A percentile compares a stretch with the other conserved stretches of the same genome.
Conservation (phyloP, 30 jellyfish, hydroid and myxozoan genomes). For the Phacellophora camtschatica region DNA sequence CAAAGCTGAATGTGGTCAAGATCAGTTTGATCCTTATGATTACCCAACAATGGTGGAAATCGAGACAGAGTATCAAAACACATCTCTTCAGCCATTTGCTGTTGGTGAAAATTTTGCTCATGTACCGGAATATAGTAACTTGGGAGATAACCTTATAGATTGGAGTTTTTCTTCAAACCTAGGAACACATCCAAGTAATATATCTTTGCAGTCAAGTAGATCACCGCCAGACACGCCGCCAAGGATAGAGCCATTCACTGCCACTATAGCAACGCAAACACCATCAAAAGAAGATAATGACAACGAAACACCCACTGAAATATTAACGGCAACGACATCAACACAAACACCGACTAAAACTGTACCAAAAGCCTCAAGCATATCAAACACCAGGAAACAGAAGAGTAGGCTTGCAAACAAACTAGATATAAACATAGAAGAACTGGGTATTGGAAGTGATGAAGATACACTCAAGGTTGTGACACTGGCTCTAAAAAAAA, state of each 20-base stretch:
- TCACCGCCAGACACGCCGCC: conserved; percentile 4
- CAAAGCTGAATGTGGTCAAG: not conserved
- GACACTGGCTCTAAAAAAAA: conserved; percentile 26
- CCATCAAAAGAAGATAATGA: not conserved
- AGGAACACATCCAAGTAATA: not conserved
- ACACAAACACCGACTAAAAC: conserved; percentile 10
- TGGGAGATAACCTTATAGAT: not conserved
- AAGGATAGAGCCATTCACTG: conserved; percentile 14
- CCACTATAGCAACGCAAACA: conserved; percentile 16
- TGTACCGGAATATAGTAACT: not conserved
- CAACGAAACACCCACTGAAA: not conserved
- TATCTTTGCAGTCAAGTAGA: not conserved
- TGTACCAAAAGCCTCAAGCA: not conserved
- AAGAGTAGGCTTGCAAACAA: conserved; percentile 30
- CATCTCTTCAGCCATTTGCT: not conserved
- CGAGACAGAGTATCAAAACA: not conserved
- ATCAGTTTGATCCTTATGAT: not conserved
- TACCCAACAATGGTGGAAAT: conserved; percentile 24
- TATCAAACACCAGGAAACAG: conserved; percentile 14
- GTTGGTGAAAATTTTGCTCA: not conserved
- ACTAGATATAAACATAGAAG: conserved; percentile 2
- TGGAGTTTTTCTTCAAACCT: conserved; percentile 3
- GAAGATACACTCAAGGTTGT: conserved; percentile 27
- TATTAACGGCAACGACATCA: conserved; percentile 1
- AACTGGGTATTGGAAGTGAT: not conserved